Conservation (phyloP, 2,113 vertebrate genomes). For the Sinocyclocheilus rhinocerous region DNA sequence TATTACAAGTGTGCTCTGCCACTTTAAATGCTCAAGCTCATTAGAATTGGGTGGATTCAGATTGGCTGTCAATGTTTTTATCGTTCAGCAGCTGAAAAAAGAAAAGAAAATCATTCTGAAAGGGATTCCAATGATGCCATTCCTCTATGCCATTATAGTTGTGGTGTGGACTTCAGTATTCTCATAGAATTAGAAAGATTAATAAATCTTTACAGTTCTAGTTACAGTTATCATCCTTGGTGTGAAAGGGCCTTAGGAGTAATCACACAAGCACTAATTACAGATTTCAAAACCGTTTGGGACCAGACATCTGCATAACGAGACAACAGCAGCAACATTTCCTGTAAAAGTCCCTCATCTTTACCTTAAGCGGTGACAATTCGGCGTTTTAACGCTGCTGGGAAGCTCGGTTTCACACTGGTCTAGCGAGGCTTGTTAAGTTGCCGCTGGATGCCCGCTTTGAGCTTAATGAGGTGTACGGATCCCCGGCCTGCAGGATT, state of each 20-base stretch:
- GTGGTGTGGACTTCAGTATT: not conserved
- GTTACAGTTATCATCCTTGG: not conserved
- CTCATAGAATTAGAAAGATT: not conserved
- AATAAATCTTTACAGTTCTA: not conserved
- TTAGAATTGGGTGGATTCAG: too few relatives aligned
- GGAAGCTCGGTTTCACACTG: not conserved
- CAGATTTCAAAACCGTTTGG: not conserved
- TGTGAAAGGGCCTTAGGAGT: not conserved
- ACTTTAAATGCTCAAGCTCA: too few relatives aligned
- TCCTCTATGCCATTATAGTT: not conserved
- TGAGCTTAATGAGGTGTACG: conserved; percentile 68
- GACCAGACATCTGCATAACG: not conserved
- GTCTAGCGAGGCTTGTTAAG: conserved; percentile 26
- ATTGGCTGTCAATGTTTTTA: too few relatives aligned
- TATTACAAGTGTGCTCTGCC: too few relatives aligned
- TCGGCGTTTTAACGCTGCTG: not conserved
- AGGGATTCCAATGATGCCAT: not conserved
- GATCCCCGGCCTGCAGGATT: conserved; percentile 55
- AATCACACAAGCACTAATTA: not conserved
- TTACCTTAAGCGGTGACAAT: not conserved
- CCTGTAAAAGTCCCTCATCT: not conserved
- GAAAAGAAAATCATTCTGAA: too few relatives aligned
- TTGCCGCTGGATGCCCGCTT: conserved; percentile 12
- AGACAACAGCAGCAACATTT: not conserved
- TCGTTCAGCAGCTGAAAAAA: too few relatives aligned